phyloP scores from a whole-genome alignment of 2,797 vertebrate species.

The Premnoplex brunnescens region DNA sequence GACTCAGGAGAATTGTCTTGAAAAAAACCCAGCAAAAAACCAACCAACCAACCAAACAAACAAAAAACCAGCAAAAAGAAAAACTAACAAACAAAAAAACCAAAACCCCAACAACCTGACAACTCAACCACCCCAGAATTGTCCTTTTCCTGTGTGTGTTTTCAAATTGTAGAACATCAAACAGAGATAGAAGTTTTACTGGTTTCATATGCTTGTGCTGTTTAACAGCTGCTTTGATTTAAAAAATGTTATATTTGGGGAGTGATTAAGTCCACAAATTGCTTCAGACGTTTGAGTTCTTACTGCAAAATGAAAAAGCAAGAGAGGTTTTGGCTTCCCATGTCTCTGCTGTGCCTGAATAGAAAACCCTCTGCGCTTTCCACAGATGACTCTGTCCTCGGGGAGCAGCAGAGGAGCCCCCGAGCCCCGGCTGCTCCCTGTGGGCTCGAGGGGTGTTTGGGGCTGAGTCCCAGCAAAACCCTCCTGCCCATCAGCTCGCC shows the following conservation, averaged over 20 bases:
- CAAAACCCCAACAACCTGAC: slow-evolving; percentile 1
- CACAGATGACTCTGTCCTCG: neutral
- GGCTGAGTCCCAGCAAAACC: neutral
- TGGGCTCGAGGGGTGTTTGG: neutral
- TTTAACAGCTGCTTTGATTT: slow-evolving; percentile 59
- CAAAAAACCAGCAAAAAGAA: neutral
- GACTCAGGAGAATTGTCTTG: neutral
- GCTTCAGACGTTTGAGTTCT: slow-evolving; percentile 42
- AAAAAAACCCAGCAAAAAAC: neutral
- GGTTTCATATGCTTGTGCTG: slow-evolving; percentile 43
- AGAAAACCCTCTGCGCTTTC: neutral
- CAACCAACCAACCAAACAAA: neutral
- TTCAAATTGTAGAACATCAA: slow-evolving; percentile 58
- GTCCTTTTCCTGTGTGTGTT: slow-evolving; percentile 45
- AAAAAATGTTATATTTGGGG: slow-evolving; percentile 33
- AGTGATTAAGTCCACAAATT: slow-evolving; percentile 59
- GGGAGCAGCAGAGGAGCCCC: neutral
- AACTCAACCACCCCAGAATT: neutral
- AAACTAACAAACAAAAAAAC: neutral
- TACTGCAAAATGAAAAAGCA: slow-evolving; percentile 37
- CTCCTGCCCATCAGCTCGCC: neutral
- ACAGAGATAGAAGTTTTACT: slow-evolving; percentile 49
- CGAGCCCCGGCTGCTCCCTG: neutral
- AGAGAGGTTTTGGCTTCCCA: neutral
- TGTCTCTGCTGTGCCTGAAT: neutral